phyloP scores from a whole-genome alignment of 2,113 vertebrate species.

The Tachysurus vachellii region DNA sequence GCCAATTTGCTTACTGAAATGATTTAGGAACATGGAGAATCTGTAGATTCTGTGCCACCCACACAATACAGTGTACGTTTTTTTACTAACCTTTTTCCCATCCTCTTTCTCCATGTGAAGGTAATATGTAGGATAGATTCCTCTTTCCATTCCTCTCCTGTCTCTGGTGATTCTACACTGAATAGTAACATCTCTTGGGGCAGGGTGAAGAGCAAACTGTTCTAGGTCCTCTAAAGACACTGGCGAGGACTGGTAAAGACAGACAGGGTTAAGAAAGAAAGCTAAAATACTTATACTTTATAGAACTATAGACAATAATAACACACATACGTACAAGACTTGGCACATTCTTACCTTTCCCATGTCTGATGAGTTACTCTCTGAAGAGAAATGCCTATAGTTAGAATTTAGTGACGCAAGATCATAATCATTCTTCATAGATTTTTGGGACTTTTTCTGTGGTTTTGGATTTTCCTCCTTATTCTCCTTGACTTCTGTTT shows the following conservation, averaged over 20 bases:
- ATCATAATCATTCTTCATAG: slow-evolving; percentile 55
- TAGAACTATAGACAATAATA: background rate
- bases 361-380: slow-evolving; percentile 56
- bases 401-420: slow-evolving; percentile 73
- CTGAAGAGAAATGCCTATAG: slow-evolving; percentile 67
- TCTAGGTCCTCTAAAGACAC: slow-evolving; percentile 76
- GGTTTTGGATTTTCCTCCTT: slow-evolving; percentile 56
- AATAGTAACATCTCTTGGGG: slow-evolving; percentile 72
- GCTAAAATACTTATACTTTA: background rate
- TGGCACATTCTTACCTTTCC: slow-evolving; percentile 62
- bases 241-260: slow-evolving; percentile 62
- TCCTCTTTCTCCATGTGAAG: slow-evolving; percentile 83
- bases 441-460: slow-evolving; percentile 58
- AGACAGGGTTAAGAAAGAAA: background rate
- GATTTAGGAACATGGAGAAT: background rate
- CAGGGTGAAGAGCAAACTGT: slow-evolving; percentile 75
- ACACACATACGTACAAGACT: background rate
- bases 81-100: slow-evolving; percentile 73
- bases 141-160: slow-evolving; percentile 81
- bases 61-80: background rate
- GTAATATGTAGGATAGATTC: slow-evolving; percentile 85
- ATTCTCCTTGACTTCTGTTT: slow-evolving; percentile 59
- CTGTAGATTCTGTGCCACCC: too few species aligned
- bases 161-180: slow-evolving; percentile 82
- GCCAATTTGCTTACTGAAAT: background rate